A percentile compares a stretch with the other conserved stretches of the same genome.
Evolutionary conservation across 2,797 vertebrate species (phyloP).

Genomic region (Sandelia bainsii): DNA sequence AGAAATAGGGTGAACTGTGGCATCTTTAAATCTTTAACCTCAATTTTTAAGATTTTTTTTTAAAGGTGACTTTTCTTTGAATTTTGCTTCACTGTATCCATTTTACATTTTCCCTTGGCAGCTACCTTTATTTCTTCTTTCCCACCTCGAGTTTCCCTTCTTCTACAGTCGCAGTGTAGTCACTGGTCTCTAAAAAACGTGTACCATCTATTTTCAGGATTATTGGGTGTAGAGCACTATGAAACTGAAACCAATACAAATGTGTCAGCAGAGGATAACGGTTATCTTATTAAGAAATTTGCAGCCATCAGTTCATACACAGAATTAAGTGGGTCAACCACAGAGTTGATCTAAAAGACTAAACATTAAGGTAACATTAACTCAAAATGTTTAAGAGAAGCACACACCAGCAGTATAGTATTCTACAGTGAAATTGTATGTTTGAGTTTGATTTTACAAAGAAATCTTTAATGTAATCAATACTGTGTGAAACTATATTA

Average conservation of each 20-base stretch:
- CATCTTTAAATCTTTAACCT: background rate
- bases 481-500: conserved; percentile 52
- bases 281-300: conserved; percentile 38
- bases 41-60: background rate
- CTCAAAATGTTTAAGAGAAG: conserved; percentile 17
- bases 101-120: background rate
- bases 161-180: background rate
- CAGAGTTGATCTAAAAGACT: conserved; percentile 18
- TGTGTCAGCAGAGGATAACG: conserved; percentile 45
- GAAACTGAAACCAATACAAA: conserved; percentile 22
- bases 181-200: conserved; percentile 29
- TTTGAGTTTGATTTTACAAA: conserved; percentile 37
- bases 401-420: background rate
- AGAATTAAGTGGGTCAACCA: conserved; percentile 4
- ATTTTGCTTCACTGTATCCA: background rate
- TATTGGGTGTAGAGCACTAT: conserved; percentile 23
- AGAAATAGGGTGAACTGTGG: background rate
- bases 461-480: conserved; percentile 58
- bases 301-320: conserved; percentile 1
- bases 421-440: background rate
- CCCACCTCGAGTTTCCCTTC: background rate
- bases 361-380: conserved; percentile 29
- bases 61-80: background rate
- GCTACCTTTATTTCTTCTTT: background rate
- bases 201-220: conserved; percentile 28